Conservation (phyloP, 2,797 vertebrate genomes). For the Poeciliopsis turneri region DNA sequence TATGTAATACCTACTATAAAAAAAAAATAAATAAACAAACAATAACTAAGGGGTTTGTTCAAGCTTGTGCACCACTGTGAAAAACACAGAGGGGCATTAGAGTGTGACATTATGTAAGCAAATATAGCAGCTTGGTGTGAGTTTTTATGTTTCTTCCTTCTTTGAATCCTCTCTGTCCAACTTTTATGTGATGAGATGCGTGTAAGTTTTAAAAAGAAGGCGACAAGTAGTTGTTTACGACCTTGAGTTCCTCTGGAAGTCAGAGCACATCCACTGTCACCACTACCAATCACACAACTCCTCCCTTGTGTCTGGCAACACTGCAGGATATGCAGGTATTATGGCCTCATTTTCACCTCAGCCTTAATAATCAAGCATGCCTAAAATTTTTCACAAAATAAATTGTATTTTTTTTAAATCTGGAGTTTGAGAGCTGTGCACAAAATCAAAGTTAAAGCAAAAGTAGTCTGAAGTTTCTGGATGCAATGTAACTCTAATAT, state of each 20-base stretch:
- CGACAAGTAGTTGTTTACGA: slow-evolving; percentile 36
- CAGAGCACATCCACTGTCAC: slow-evolving; percentile 24
- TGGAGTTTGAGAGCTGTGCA: not conserved
- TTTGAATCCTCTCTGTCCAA: slow-evolving; percentile 53
- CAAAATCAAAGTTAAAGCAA: not conserved
- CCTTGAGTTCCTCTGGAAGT: slow-evolving; percentile 46
- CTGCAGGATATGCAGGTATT: slow-evolving; percentile 17
- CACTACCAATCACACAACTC: slow-evolving; percentile 30
- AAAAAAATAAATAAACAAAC: slow-evolving; percentile 53
- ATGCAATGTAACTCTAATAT: not conserved
- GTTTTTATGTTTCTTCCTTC: not conserved
- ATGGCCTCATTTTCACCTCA: slow-evolving; percentile 23
- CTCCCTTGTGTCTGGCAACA: slow-evolving; percentile 30
- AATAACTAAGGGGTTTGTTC: slow-evolving; percentile 25
- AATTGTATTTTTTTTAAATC: slow-evolving; percentile 9
- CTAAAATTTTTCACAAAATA: slow-evolving; percentile 18
- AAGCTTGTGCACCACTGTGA: slow-evolving; percentile 18
- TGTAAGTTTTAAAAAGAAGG: slow-evolving; percentile 47
- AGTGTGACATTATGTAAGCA: slow-evolving; percentile 39
- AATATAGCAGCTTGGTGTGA: slow-evolving; percentile 25
- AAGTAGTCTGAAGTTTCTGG: not conserved
- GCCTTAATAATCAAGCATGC: slow-evolving; percentile 35
- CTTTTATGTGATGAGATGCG: slow-evolving; percentile 49
- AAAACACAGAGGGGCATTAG: slow-evolving; percentile 29
- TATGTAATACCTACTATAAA: slow-evolving; percentile 26